phyloP scores from a whole-genome alignment of 35 echinoderm and acorn worm genomes.

The Acanthaster planci region DNA sequence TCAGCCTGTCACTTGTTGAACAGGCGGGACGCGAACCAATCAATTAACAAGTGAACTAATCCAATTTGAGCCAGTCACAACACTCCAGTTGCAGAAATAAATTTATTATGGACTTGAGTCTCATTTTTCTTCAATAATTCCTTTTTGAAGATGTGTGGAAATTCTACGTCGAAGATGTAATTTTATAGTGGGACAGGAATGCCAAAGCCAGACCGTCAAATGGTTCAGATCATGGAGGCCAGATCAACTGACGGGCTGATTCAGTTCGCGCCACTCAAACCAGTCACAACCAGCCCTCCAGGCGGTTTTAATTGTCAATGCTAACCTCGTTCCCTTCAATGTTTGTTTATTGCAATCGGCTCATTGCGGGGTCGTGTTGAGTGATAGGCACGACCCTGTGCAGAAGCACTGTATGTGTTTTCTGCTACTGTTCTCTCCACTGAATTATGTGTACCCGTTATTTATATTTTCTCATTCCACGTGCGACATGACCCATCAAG shows the following conservation, averaged over 20 bases:
- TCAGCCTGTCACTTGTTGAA: neutral
- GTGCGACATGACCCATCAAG: no score
- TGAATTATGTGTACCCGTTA: no score
- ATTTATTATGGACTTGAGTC: constrained; percentile 5
- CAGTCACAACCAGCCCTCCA: neutral
- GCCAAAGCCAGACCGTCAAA: neutral
- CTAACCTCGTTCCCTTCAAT: constrained; percentile 21
- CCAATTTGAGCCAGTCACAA: constrained; percentile 13
- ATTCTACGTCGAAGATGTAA: neutral
- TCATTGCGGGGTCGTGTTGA: constrained; percentile 19
- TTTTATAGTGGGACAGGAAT: constrained; percentile 19
- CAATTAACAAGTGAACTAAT: constrained; percentile 11
- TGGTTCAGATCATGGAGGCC: neutral
- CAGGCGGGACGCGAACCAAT: neutral
- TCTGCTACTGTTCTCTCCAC: no score
- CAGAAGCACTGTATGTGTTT: neutral
- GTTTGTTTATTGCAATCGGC: constrained; percentile 21
- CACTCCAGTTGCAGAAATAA: neutral
- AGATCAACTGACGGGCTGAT: neutral
- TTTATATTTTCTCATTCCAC: no score
- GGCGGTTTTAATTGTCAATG: constrained; percentile 21
- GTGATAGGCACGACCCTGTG: neutral
- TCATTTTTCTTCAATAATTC: neutral
- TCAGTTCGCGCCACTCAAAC: neutral
- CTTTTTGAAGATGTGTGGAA: neutral